These are phyloP conservation scores for Calliphora vomitoria DNA, from an alignment of 2,888 invertebrate species.

Conservation along the genomic window DNA sequence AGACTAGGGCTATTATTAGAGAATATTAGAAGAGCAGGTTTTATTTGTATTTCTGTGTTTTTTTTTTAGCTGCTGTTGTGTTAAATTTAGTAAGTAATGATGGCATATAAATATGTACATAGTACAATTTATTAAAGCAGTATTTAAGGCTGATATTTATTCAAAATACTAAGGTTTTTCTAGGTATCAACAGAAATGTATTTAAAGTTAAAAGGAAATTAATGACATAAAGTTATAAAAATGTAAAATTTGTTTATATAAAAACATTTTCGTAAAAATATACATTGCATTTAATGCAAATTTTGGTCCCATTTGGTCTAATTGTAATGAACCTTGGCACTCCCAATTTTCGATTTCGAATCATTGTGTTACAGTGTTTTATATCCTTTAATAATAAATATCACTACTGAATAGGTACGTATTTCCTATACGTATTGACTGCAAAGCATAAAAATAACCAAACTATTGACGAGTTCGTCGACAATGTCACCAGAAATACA, in stretches of 20 bases:
- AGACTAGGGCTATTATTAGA: constrained; percentile 20
- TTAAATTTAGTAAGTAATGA: neutral
- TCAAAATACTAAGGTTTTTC: neutral
- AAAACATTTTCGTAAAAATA: too few relatives aligned
- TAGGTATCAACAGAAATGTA: neutral
- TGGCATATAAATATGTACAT: neutral
- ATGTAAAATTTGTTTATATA: neutral
- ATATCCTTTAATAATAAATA: too few relatives aligned
- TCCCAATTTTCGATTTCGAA: too few relatives aligned
- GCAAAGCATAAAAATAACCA: too few relatives aligned
- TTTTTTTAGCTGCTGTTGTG: neutral
- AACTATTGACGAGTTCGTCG: too few relatives aligned
- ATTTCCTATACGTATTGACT: too few relatives aligned
- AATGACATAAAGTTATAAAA: neutral
- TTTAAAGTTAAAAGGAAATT: neutral
- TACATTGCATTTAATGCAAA: too few relatives aligned
- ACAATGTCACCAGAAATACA: too few relatives aligned
- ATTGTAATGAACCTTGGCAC: too few relatives aligned
- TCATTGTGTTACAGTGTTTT: too few relatives aligned
- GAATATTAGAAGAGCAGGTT: neutral
- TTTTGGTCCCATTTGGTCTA: too few relatives aligned
- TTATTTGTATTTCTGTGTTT: neutral
- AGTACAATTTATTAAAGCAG: neutral
- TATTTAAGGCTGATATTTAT: constrained; percentile 5
- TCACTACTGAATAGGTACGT: too few relatives aligned